These are phyloP conservation scores for Coranthus polyacanthus DNA, from an alignment of 2,797 vertebrate species.

Conservation along the genomic window DNA sequence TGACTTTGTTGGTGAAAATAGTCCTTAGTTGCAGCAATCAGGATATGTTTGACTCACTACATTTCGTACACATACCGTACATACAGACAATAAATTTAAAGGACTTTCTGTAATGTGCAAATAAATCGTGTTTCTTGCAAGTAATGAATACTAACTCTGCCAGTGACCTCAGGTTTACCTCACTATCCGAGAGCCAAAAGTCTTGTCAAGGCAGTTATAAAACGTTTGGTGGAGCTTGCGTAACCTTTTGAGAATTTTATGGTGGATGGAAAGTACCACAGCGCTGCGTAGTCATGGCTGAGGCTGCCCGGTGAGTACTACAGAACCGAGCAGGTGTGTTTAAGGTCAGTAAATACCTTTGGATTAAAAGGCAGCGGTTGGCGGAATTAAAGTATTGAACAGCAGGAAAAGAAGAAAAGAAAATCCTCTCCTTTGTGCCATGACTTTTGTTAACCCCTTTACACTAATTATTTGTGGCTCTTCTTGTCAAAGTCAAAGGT, in stretches of 20 bases:
- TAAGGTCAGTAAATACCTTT: conserved; percentile 24
- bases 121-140: conserved; percentile 53
- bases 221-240: conserved; percentile 41
- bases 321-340: conserved; percentile 37
- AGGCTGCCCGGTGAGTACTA: conserved; percentile 3
- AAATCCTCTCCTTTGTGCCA: neutral
- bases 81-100: conserved; percentile 36
- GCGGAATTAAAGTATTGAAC: neutral
- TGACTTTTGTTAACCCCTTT: conserved; percentile 12
- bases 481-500: too few relatives aligned
- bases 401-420: neutral
- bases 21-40: too few relatives aligned
- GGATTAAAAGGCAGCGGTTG: conserved; percentile 6
- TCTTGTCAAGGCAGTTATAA: conserved; percentile 49
- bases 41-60: conserved; percentile 27
- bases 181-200: conserved; percentile 32
- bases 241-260: conserved; percentile 59
- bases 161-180: conserved; percentile 64
- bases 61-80: conserved; percentile 5
- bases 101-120: conserved; percentile 50
- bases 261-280: conserved; percentile 47
- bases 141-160: conserved; percentile 50
- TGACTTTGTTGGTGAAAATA: too few relatives aligned
- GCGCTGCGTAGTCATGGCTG: neutral
- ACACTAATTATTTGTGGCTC: neutral